A percentile compares a stretch with the other conserved stretches of the same genome.
phyloP scores from a whole-genome alignment of 92 coral and sea anemone genomes.

The Galaxea fascicularis region DNA sequence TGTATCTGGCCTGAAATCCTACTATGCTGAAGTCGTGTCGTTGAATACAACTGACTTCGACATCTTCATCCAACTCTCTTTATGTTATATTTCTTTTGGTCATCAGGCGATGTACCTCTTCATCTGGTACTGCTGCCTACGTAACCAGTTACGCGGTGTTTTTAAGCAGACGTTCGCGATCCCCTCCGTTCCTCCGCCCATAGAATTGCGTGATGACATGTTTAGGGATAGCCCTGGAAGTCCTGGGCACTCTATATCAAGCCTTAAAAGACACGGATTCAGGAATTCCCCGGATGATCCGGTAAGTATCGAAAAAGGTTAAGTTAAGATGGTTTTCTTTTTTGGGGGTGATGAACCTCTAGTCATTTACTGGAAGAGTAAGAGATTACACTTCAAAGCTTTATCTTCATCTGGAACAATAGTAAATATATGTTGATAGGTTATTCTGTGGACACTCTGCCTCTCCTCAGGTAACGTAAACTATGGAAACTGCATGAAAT shows the following conservation, averaged over 20 bases:
- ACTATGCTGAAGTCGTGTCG: neutral
- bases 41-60: neutral
- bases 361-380: no score
- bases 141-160: slow-evolving; percentile 94
- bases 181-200: slow-evolving; percentile 79
- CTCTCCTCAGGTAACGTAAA: no score
- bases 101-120: slow-evolving; percentile 91
- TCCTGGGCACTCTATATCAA: slow-evolving; percentile 78
- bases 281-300: slow-evolving; percentile 88
- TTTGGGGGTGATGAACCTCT: no score
- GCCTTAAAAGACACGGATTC: slow-evolving; percentile 75
- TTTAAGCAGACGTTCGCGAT: slow-evolving; percentile 84
- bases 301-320: slow-evolving; percentile 36
- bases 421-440: no score
- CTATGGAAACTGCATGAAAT: neutral
- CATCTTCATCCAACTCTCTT: neutral
- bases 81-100: neutral
- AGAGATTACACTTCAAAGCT: no score
- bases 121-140: slow-evolving; percentile 89
- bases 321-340: neutral
- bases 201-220: slow-evolving; percentile 88
- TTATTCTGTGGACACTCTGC: no score
- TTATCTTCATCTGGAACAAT: no score
- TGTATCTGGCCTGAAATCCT: no score
- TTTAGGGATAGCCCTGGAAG: slow-evolving; percentile 88